Base-by-base conservation (phyloP, 2,888 invertebrate species). In the Megaustenia siamemsis region DNA sequence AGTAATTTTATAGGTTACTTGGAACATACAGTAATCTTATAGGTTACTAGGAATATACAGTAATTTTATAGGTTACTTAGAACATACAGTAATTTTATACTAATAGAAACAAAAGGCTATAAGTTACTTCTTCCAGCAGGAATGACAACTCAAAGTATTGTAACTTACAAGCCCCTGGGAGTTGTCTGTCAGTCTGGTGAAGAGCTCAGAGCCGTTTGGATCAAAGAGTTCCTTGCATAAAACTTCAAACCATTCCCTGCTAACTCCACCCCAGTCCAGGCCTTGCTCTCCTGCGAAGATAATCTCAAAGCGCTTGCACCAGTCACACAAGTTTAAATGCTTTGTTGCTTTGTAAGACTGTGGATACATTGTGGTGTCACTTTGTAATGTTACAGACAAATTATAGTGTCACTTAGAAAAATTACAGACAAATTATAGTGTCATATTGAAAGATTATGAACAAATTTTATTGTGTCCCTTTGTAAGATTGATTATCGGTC, bases 271-370 rank as follows among this genome's bases (percentile, higher is more conserved):
- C 97, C 97, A 97, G 95, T 98, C 98, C 91, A 98, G 96, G 96
- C 97, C 98, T 95, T 97, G 97, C 94, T 98, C 98, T n/a, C 97
- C 98, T 93, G 97, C 96, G 94, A 98, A 98, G 83, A 96, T 96
- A 87, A 98, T 96, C 95, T 98, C 98, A 94, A 98, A 98, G 95
- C 97, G 97, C 93, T 97, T 96, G 94, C 98, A 98, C 98, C 98
- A 98, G 95, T 98, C 98, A 82, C 96, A 96, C n/a, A 97, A 96
- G 40, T 96, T 95, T 95, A 97, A 97, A 92, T 96, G 96, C 91
- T 97, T 96, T 1, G 97, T 97, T 69, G 97, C 96, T 94, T 97
- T 97, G 95, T 97, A 96, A 0, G 96, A 96, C 95, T 96, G 93
- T 28, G 94, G 94, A 81, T 85, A 86, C 86, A 87, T 43, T 21